Percentiles rank a stretch among this genome's conserved stretches.
Conservation (phyloP, 2,888 invertebrate species). For the Dryococelus australis region DNA sequence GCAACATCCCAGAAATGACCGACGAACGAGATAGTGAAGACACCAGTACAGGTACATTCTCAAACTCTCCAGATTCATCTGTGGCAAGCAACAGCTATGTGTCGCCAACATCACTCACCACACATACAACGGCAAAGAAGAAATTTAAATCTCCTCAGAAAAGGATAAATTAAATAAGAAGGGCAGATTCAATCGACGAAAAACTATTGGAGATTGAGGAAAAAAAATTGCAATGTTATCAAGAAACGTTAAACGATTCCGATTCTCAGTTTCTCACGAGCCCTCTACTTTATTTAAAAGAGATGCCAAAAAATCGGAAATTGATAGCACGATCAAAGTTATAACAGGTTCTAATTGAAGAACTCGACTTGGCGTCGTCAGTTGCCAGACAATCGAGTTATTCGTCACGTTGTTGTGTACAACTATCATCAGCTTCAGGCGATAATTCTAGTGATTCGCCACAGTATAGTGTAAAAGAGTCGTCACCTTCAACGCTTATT, state of each 20-base stretch:
- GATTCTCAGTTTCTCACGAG: slow-evolving; percentile 19
- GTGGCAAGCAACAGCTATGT: neutral
- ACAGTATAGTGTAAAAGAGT: neutral
- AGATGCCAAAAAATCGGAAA: neutral
- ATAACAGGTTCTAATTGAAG: slow-evolving; percentile 12
- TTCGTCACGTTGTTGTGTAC: neutral
- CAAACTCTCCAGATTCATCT: neutral
- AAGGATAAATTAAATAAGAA: neutral
- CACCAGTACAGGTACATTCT: neutral
- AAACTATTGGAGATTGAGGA: neutral
- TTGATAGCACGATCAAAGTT: neutral
- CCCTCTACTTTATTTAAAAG: slow-evolving; percentile 3
- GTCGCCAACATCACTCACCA: neutral
- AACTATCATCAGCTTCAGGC: neutral
- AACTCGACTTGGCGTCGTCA: neutral
- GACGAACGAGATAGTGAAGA: too few species aligned
- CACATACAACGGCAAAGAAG: neutral
- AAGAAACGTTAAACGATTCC: slow-evolving; percentile 20
- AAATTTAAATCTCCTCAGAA: neutral
- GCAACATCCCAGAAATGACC: neutral
- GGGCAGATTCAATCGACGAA: neutral
- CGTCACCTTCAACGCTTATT: neutral
- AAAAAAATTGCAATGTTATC: slow-evolving; percentile 4
- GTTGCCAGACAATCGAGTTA: neutral
- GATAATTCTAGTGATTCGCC: slow-evolving; percentile 1